Percentiles rank a stretch among this genome's conserved stretches.
These are phyloP conservation scores for Galerucella calmariensis DNA, from an alignment of 2,888 invertebrate species.

Conservation along the genomic window DNA sequence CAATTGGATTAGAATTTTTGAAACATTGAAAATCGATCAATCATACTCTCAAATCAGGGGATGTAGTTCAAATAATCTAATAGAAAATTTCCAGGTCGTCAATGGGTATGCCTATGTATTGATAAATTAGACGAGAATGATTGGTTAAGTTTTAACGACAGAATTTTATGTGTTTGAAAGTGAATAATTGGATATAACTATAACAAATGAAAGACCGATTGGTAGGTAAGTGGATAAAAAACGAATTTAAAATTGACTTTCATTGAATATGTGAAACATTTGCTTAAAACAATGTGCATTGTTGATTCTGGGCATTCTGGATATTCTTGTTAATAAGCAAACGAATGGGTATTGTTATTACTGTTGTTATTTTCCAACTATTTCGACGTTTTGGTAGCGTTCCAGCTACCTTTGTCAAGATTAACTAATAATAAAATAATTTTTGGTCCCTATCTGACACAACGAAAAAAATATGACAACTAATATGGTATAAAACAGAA, in stretches of 20 bases:
- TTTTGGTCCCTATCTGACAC: no score
- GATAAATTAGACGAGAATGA: conserved; percentile 60
- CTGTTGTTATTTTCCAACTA: no score
- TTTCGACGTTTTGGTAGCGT: no score
- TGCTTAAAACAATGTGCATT: no score
- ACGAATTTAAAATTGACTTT: neutral
- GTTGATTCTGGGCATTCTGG: no score
- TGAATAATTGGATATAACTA: neutral
- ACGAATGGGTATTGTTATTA: no score
- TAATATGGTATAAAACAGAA: no score
- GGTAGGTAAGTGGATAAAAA: neutral
- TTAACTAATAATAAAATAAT: no score
- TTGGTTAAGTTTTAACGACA: conserved; percentile 58
- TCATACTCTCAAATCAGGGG: conserved; percentile 52
- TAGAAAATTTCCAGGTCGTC: conserved; percentile 57
- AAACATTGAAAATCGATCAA: conserved; percentile 60
- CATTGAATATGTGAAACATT: no score
- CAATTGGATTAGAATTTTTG: conserved; percentile 49
- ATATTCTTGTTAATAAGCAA: no score
- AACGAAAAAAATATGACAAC: no score
- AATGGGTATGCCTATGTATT: conserved; percentile 55
- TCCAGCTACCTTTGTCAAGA: no score
- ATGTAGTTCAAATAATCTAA: conserved; percentile 53
- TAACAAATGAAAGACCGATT: neutral
- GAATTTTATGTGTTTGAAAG: neutral